A percentile compares a stretch with the other conserved stretches of the same genome.
These are phyloP conservation scores for Lumbricus terrestris DNA, from an alignment of 2,888 invertebrate genomes.

Conservation along the genomic window DNA sequence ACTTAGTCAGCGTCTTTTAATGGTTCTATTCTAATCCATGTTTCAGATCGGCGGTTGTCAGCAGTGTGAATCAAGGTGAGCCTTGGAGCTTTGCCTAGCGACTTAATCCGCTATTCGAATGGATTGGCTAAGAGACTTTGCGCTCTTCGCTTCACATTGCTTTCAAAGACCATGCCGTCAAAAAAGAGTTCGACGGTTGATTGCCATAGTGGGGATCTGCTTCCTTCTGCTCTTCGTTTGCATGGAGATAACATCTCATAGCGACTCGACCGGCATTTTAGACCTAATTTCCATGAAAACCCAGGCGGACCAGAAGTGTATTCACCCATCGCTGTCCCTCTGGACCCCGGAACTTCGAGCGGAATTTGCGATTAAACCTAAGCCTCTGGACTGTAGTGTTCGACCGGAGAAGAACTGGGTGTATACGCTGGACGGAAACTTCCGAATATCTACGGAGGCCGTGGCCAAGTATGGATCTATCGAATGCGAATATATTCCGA, in stretches of 20 bases:
- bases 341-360: conserved; percentile 9
- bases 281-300: neutral
- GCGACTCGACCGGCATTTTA: neutral
- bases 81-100: neutral
- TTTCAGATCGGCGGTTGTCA: neutral
- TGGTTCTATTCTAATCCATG: neutral
- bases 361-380: neutral
- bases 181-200: neutral
- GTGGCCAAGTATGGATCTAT: conserved; percentile 59
- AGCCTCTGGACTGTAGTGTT: neutral
- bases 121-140: neutral
- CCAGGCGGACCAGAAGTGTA: neutral
- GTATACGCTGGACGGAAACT: conserved; percentile 68
- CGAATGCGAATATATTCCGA: conserved; percentile 65
- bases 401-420: conserved; percentile 72
- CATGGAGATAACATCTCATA: neutral
- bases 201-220: neutral
- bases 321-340: conserved; percentile 9
- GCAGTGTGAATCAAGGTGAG: neutral
- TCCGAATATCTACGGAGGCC: conserved; percentile 64
- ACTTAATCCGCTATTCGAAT: neutral
- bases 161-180: neutral
- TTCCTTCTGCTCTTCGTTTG: neutral
- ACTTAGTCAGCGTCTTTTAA: too few species aligned
- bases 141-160: neutral